These are phyloP conservation scores for Cosmorhoe ocellata DNA, from an alignment of 2,888 invertebrate species.

Conservation along the genomic window DNA sequence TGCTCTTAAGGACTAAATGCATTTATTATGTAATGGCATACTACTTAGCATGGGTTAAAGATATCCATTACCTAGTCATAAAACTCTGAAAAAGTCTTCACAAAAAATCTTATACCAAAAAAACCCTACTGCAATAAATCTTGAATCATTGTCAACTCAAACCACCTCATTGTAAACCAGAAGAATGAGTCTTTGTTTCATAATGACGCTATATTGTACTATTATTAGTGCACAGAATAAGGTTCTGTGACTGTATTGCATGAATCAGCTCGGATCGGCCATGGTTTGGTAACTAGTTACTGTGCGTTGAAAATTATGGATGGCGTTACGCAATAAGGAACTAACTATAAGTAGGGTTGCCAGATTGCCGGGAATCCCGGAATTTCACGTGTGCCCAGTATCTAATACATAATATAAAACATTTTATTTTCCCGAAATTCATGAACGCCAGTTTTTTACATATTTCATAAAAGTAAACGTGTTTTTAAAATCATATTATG, in stretches of 20 bases:
- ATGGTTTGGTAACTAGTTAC: conserved; percentile 8
- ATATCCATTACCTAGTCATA: too few relatives aligned
- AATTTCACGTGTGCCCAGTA: too few relatives aligned
- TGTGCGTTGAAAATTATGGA: conserved; percentile 9
- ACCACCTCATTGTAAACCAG: conserved; percentile 20
- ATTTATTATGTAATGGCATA: too few relatives aligned
- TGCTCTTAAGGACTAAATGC: too few relatives aligned
- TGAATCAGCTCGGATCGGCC: conserved; percentile 6
- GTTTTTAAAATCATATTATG: too few relatives aligned
- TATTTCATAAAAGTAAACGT: too few relatives aligned
- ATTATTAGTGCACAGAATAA: conserved; percentile 2
- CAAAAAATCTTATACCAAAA: neutral
- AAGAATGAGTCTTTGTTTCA: conserved; percentile 31
- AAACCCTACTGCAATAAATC: conserved; percentile 18
- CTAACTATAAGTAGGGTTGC: conserved; percentile 16
- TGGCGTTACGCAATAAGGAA: conserved; percentile 12
- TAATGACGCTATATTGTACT: conserved; percentile 24
- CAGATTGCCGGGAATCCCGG: neutral
- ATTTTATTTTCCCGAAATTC: neutral
- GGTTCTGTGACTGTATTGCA: conserved; percentile 7
- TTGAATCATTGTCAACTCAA: conserved; percentile 12
- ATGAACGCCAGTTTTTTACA: too few relatives aligned
- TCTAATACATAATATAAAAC: too few relatives aligned
- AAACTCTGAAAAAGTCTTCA: neutral
- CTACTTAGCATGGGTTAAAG: too few relatives aligned